Evolutionary conservation across 2,113 vertebrate species (phyloP), one percentile per base, ranked within the genome.

Genomic region (Corapipo altera): DNA sequence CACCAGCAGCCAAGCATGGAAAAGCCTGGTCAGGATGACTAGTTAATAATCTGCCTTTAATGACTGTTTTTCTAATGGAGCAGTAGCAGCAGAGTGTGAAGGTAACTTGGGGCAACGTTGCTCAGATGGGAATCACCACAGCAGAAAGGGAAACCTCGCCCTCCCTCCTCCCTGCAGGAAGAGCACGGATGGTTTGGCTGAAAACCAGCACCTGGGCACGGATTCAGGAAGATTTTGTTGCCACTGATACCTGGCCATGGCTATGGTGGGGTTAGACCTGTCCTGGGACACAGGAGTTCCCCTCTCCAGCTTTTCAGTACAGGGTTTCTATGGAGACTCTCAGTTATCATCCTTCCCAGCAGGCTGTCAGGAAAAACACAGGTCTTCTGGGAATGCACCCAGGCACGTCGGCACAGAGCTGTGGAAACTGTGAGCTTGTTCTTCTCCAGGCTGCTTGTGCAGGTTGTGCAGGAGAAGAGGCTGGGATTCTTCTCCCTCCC

Each of bases 21-120:
- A 57, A 30, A 76, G n/a, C 78, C 49, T 5, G 12, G 15, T 72
- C 13, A 1, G 37, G 58, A 43, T 44, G 44, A n/a, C 65, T 79
- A 30, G 93, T 95, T 96, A 96, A 95, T 95, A 73, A 92, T 66
- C 79, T 85, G 30, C 23, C 9, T 39, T 73, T 85, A 88, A 78
- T 90, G 58, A 14, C 33, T 67, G 4, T 11, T 55, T 70, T 44
- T 54, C 43, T 54, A 78, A 85, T 61, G 32, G 23, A 76, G 73
- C 44, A 28, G n/a, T n/a, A 37, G 73, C 77, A 66, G 19, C 2
- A 9, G 72, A 62, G 51, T 70, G 79, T 95, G 89, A 82, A 82
- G 70, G 89, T 81, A 85, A 75, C 49, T 83, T 5, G 3, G 46
- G 78, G 35, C 37, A 49, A 61, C 4, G 20, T 81, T 67, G 69